Evolutionary conservation across 2,888 invertebrate species (phyloP), one percentile per base, ranked within the genome.

Genomic region (Nesidiocoris tenuis): DNA sequence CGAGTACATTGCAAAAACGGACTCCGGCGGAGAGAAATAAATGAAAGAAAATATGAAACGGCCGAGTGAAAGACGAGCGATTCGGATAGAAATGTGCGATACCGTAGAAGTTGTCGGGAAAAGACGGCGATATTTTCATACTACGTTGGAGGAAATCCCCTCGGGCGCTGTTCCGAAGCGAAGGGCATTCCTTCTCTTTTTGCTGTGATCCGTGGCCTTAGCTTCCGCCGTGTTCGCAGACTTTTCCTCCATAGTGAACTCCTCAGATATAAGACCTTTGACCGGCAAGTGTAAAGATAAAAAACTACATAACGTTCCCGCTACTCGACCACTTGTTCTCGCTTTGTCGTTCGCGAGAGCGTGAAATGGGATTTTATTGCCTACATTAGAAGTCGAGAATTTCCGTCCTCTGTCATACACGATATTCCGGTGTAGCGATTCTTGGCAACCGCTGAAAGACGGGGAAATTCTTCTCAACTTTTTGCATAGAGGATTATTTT

Each of bases 61-160:
- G 12, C 39, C 39, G 39, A 39, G 12, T 39, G 39, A 39, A 39
- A 39, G 39, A 12, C 39, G 12, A 39, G 39, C 39, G 5, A 39
- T 39, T n/a, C n/a, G 12, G 12, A 39, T 39, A 39, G 39, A 39
- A 39, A 12, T 7, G 39, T 39, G 39, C 12, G 39, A 39, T 39
- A 12, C 39, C 12, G 3, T 12, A 39, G 39, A 39, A 39, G 39
- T n/a, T n/a, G n/a, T 39, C 39, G 12, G 12, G 39, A 16, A 66
- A 39, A 61, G 61, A 71, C 25, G 21, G n/a, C 17, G 61, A 71
- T 71, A 71, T 71, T 71, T 71, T 61, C 71, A 71, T 71, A 71
- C 59, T 59, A 61, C 59, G 59, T n/a, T 9, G 24, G 61, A 25
- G 71, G 19, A 17, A 17, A 71, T 5, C 23, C 68, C 55, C 68